Evolutionary conservation across 1,140 invertebrate species (phyloP), one percentile per base, ranked within the genome.

Genomic region (Cephus cinctus): DNA sequence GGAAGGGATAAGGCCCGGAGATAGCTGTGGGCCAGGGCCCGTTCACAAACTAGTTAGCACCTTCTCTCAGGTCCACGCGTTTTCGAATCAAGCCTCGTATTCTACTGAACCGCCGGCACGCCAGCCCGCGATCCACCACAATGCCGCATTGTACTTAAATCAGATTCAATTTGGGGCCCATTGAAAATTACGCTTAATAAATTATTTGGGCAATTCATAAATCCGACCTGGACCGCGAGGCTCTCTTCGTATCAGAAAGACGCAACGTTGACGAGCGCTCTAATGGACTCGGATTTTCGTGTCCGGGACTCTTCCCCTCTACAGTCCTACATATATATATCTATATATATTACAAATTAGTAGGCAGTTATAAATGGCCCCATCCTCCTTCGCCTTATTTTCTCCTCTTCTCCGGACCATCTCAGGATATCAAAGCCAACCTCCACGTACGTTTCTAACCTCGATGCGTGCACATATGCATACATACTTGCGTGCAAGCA

Each of bases 141-240:
- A 75, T 74, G 57, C 54, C 34, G 60, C 61, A 73, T 76, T 75
- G 71, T 77, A 68, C 67, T 77, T 77, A 75, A 76, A 77, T 77
- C 75, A 76, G 71, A 76, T 76, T 77, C 73, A 77, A 77, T 77
- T 77, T 77, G 70, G 69, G 57, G 43, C 71, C 68, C 69, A 74
- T 77, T 75, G 69, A 76, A 75, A 75, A 77, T 76, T 76, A 76
- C 66, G 67, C 65, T 76, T 74, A 75, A 77, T 77, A 77, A 72
- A 77, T 76, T 76, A 73, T 77, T 73, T 73, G 60, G 71, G 65
- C 67, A 73, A 77, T 77, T 77, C 71, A 77, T 77, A 75, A 77
- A 77, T 76, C 67, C 62, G 55, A 47, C 52, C 42, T 38, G 46
- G 21, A 16, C 21, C n/a, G 32, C 11, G 8, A 18, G 27, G 9